Base-by-base conservation (phyloP, 2,888 invertebrate species). In the Calameuta filiformis region DNA sequence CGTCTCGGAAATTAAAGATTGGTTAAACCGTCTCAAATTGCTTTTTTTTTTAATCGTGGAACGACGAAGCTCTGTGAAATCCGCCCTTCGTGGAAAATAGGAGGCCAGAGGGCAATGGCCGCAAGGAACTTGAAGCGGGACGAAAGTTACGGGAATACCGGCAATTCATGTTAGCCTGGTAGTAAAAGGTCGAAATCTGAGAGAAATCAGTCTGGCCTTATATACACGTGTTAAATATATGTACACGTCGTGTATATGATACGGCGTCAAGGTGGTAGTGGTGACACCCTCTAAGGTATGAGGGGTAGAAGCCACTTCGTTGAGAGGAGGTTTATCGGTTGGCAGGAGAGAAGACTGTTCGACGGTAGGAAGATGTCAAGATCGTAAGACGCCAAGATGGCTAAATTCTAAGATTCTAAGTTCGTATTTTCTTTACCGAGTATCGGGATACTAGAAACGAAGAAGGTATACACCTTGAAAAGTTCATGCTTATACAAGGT, bases 401-500 rank as follows among this genome's bases (percentile, higher is more conserved):
- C 56, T 56, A 56, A 56, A 56, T 56, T 56, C 56, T 56, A 56
- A 56, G 15, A 23, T 56, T 56, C 56, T 23, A 56, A 56, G 56
- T 56, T 56, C 56, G 23, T 23, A 56, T 56, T 56, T 56, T 56
- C 56, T 56, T 56, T 23, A 56, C 56, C 23, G 56, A 56, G 37
- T 56, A 68, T 73, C 35, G n/a, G 30, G 35, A 68, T 40, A 30
- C n/a, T n/a, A 30, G 11, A 34, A 35, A 23, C 15, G 23, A 73
- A 37, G 35, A 71, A 56, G 23, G 76, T 68, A 30, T 34, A 15
- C 31, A 37, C 11, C 33, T 31, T 31, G 37, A 73, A 35, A 35
- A 56, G 68, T 33, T 73, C 73, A 56, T 73, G 40, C 71, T 35
- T 56, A 56, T 76, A 69, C 69, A 37, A 71, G 31, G 71, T 76